A percentile compares a stretch with the other conserved stretches of the same genome.
Evolutionary conservation across 37 sponge, comb jelly and placozoan species (phyloP).

Genomic region (Eunapius fragilis): DNA sequence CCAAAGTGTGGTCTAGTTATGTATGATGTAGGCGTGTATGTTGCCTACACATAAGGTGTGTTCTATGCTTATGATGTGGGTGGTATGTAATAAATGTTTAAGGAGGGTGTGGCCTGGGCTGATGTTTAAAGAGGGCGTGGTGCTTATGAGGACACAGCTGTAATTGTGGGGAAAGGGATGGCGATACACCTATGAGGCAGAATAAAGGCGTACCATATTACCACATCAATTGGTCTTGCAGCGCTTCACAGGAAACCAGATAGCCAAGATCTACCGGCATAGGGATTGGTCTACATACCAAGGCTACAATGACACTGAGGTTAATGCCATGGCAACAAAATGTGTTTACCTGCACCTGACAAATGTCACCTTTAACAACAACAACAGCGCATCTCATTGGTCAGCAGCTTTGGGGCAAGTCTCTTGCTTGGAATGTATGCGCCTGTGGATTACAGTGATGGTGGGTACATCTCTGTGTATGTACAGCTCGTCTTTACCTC

Average conservation of each 20-base stretch:
- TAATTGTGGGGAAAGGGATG: too few relatives aligned
- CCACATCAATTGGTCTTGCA: slow-evolving; percentile 2
- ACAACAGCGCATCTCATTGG: slow-evolving; percentile 77
- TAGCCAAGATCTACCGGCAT: slow-evolving; percentile 75
- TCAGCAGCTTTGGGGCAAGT: slow-evolving; percentile 89
- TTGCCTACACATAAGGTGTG: too few relatives aligned
- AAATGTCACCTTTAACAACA: background rate
- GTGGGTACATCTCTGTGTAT: slow-evolving; percentile 39
- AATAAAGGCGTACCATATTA: too few relatives aligned
- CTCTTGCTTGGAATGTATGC: slow-evolving; percentile 84
- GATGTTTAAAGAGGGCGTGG: too few relatives aligned
- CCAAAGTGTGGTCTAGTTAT: too few relatives aligned
- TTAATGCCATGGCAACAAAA: background rate
- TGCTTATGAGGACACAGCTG: background rate
- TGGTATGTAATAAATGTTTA: too few relatives aligned
- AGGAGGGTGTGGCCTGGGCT: background rate
- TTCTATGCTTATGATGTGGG: too few relatives aligned
- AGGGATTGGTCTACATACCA: slow-evolving; percentile 3
- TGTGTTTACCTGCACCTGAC: background rate
- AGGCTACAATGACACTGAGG: slow-evolving; percentile 58
- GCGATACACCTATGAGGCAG: too few relatives aligned
- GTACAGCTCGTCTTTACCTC: background rate
- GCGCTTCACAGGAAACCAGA: slow-evolving; percentile 93
- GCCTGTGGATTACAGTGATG: slow-evolving; percentile 92
- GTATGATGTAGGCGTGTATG: background rate